Conservation (phyloP, 1,140 invertebrate species). For the Zaprionus kolodkinae region DNA sequence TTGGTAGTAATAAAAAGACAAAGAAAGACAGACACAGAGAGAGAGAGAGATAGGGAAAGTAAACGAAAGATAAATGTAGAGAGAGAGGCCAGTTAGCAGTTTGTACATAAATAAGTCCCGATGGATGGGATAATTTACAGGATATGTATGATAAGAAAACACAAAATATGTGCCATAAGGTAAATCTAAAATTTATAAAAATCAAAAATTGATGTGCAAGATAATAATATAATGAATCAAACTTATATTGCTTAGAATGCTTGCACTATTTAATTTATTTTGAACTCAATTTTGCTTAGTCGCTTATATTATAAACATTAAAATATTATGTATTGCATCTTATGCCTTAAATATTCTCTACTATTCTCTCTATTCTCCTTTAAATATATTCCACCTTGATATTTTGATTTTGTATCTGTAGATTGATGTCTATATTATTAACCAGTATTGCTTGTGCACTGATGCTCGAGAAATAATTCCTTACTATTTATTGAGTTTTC, state of each 20-base stretch:
- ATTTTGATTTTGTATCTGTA: background rate
- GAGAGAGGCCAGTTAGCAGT: background rate
- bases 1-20: background rate
- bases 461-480: conserved; percentile 14
- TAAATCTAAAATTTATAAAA: no score
- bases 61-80: no score
- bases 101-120: background rate
- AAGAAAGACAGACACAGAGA: background rate
- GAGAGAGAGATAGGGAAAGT: no score
- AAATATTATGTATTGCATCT: no score
- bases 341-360: no score
- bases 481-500: conserved; percentile 18
- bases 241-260: background rate
- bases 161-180: no score
- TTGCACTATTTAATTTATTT: background rate
- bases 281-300: background rate
- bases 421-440: background rate
- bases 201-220: no score
- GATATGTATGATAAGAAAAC: no score
- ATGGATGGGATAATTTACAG: background rate
- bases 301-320: no score
- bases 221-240: no score
- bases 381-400: no score
- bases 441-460: background rate
- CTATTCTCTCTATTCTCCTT: no score